These are phyloP conservation scores for Cercopithecus mona DNA, from an alignment of 2,113 vertebrate species.

Conservation along the genomic window DNA sequence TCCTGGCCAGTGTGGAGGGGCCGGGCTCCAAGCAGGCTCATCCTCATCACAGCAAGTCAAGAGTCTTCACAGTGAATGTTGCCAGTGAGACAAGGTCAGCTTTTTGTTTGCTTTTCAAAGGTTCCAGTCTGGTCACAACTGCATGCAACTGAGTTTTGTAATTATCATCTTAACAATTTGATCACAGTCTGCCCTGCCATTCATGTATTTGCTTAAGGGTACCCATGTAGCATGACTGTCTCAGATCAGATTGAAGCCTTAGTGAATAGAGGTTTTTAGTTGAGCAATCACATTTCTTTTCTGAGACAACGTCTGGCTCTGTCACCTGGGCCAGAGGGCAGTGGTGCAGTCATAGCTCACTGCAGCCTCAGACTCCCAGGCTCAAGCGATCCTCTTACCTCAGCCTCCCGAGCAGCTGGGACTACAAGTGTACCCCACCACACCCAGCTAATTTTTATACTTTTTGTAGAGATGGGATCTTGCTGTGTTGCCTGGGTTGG, in stretches of 20 bases:
- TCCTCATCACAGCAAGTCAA: fast-evolving
- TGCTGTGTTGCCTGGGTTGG: too few relatives aligned
- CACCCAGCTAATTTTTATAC: too few relatives aligned
- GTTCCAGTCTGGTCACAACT: not conserved
- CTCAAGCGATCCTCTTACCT: too few relatives aligned
- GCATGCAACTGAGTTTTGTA: not conserved
- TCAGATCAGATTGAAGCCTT: not conserved
- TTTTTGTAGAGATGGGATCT: too few relatives aligned
- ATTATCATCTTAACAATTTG: fast-evolving
- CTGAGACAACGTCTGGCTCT: too few relatives aligned
- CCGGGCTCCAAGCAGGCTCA: not conserved
- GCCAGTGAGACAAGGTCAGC: fast-evolving
- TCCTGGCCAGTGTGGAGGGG: not conserved
- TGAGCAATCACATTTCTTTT: not conserved
- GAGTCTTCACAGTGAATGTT: fast-evolving
- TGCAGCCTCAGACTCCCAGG: too few relatives aligned
- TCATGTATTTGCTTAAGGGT: not conserved
- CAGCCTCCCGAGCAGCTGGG: too few relatives aligned
- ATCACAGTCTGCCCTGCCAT: fast-evolving
- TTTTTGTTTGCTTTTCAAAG: not conserved
- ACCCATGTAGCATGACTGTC: not conserved
- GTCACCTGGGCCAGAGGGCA: too few relatives aligned
- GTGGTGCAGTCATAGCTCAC: too few relatives aligned
- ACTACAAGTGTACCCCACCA: too few relatives aligned
- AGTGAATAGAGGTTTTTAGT: not conserved